Percentiles rank a stretch among this genome's conserved stretches.
Conservation (phyloP, 1,140 invertebrate genomes). For the Apocrypta bakeri region DNA sequence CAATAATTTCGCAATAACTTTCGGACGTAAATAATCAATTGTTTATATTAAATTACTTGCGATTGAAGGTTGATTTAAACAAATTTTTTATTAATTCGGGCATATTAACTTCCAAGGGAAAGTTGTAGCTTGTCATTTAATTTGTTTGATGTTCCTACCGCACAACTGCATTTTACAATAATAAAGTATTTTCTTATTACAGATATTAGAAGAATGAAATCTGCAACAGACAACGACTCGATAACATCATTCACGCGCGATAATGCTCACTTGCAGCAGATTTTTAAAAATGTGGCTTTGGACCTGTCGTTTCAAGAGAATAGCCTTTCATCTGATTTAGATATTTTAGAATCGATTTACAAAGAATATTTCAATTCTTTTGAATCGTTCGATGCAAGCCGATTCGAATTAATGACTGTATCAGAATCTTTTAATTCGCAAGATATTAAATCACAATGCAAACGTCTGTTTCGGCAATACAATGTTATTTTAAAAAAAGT, state of each 20-base stretch:
- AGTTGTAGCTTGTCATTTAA: too few relatives aligned
- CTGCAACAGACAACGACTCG: background rate
- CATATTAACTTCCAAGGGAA: too few relatives aligned
- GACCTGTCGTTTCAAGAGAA: background rate
- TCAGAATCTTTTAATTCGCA: constrained; percentile 78
- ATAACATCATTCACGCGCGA: background rate
- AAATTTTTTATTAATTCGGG: too few relatives aligned
- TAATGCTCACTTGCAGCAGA: background rate
- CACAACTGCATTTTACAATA: too few relatives aligned
- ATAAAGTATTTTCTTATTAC: background rate
- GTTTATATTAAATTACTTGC: too few relatives aligned
- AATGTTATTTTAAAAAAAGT: constrained; percentile 93
- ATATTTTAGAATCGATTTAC: constrained; percentile 84
- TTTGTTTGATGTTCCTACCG: too few relatives aligned
- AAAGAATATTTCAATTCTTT: constrained; percentile 79
- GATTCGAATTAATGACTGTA: constrained; percentile 83
- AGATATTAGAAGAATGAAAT: background rate
- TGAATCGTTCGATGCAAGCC: constrained; percentile 79
- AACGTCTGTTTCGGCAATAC: constrained; percentile 82
- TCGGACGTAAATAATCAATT: too few relatives aligned
- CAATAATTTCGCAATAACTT: too few relatives aligned
- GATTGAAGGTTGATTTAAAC: too few relatives aligned
- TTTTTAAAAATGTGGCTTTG: background rate
- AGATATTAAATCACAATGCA: constrained; percentile 80
- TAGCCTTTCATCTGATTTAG: constrained; percentile 79